Evolutionary conservation across 2,888 invertebrate species (phyloP), one percentile per base, ranked within the genome.

Genomic region (Mesochorus sp.): DNA sequence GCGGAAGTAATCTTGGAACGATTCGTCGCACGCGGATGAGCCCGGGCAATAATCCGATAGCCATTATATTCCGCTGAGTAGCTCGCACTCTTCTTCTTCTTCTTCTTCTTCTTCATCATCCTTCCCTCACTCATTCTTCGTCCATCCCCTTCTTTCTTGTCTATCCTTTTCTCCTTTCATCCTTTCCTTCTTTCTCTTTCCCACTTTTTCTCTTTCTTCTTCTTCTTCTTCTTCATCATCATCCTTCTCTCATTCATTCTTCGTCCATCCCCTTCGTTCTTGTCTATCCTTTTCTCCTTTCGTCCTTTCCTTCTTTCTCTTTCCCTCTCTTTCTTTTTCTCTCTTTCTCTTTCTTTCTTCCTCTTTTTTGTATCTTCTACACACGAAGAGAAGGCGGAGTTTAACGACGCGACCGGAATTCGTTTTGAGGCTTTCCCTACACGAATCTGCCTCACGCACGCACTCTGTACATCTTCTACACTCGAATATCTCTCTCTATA

Each of bases 391-490:
- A 53, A 68, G 76, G 78, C 78, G 73, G 80, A 72, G 81, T 81
- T 82, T 82, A 82, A 82, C 82, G 82, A 81, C 82, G 79, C 82
- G 80, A 81, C 81, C 76, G 82, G 81, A 82, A 83, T 83, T 80
- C 82, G 79, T 82, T 81, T 82, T 80, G 78, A 78, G 75, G 51
- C 66, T 75, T 68, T 78, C 51, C n/a, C 72, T 73, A 55, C 77
- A 64, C 68, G 73, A 78, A 78, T 67, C 68, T 80, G 47, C 74
- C 80, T 81, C 80, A 77, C 71, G 79, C 76, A 75, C 49, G 67
- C 71, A 66, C 61, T 26, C 42, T 51, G 49, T 49, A 47, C 70
- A 19, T 70, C 31, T 59, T 61, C 12, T 49, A 19, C 34, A 24
- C 34, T 34, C n/a, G 1, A 8, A 14, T 55, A 12, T 66, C 28